Evolutionary conservation across 2,888 invertebrate genomes (phyloP).

Genomic region (Teleiodes luculella): DNA sequence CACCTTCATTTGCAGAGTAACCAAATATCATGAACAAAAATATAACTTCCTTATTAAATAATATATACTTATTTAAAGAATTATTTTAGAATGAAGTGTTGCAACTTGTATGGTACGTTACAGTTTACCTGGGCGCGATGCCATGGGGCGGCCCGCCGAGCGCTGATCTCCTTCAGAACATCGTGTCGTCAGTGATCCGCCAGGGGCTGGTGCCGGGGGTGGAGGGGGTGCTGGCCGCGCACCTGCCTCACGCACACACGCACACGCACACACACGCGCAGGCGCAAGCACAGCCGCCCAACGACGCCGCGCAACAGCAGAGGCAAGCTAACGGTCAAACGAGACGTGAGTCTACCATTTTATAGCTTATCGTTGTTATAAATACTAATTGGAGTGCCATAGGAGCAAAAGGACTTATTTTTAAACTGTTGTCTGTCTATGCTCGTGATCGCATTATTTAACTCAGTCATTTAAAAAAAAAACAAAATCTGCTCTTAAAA

Average conservation of each 20-base stretch:
- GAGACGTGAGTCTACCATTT: background rate
- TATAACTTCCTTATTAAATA: too few relatives aligned
- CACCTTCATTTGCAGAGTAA: too few relatives aligned
- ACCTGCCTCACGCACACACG: background rate
- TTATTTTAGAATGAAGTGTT: background rate
- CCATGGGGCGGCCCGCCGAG: constrained; percentile 44
- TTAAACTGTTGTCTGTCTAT: too few relatives aligned
- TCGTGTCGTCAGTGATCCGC: constrained; percentile 47
- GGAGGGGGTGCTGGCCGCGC: constrained; percentile 32
- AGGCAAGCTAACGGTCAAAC: background rate
- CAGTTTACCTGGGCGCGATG: constrained; percentile 46
- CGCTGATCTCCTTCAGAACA: constrained; percentile 48
- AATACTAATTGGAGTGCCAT: too few relatives aligned
- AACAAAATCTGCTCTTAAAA: too few relatives aligned
- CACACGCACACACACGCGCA: background rate
- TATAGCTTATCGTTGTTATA: too few relatives aligned
- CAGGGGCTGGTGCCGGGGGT: constrained; percentile 45
- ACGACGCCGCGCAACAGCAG: constrained; percentile 1
- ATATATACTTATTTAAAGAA: too few relatives aligned
- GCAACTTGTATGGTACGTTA: constrained; percentile 5
- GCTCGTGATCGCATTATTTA: too few relatives aligned
- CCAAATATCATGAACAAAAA: too few relatives aligned
- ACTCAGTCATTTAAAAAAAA: too few relatives aligned
- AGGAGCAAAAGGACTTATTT: too few relatives aligned
- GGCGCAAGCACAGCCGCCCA: constrained; percentile 2